Percentiles rank a stretch among this genome's conserved stretches.
phyloP scores from a whole-genome alignment of 2,113 vertebrate species.

The Glaucidium brasilianum region DNA sequence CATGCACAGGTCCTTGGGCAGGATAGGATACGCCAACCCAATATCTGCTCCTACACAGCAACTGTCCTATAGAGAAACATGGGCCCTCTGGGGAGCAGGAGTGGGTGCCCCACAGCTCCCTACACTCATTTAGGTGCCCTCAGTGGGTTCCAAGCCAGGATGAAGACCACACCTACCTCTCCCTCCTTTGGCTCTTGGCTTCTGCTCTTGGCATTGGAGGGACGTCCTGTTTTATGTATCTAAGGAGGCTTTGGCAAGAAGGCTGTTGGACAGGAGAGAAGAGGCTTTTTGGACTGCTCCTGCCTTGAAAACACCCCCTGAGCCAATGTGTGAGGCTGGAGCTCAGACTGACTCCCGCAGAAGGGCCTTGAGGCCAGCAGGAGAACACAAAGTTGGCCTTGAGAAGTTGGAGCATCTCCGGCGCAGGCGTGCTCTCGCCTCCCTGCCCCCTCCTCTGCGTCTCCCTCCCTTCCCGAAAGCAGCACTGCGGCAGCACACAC shows the following conservation, averaged over 20 bases:
- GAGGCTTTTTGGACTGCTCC: not conserved
- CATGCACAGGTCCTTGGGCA: not conserved
- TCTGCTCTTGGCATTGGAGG: not conserved
- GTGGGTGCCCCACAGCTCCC: not conserved
- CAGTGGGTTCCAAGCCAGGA: not conserved
- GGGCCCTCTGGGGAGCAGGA: not conserved
- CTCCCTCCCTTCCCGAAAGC: constrained; percentile 37
- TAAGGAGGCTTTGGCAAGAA: not conserved
- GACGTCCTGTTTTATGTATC: fast-evolving
- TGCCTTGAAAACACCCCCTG: not conserved
- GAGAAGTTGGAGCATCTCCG: not conserved
- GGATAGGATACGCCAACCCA: not conserved
- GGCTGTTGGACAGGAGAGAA: not conserved
- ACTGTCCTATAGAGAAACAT: fast-evolving
- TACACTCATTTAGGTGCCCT: not conserved
- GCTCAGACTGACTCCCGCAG: not conserved
- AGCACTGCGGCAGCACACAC: constrained; percentile 64
- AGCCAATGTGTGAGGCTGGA: fast-evolving
- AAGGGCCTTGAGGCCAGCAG: not conserved
- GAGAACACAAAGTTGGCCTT: not conserved
- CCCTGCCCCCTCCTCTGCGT: not conserved
- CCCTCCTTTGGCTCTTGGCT: not conserved
- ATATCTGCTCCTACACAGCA: fast-evolving
- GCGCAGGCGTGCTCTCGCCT: not conserved
- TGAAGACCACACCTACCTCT: not conserved